Base-by-base conservation (phyloP, 2,113 vertebrate species). In the Hippocampus mohnikei region DNA sequence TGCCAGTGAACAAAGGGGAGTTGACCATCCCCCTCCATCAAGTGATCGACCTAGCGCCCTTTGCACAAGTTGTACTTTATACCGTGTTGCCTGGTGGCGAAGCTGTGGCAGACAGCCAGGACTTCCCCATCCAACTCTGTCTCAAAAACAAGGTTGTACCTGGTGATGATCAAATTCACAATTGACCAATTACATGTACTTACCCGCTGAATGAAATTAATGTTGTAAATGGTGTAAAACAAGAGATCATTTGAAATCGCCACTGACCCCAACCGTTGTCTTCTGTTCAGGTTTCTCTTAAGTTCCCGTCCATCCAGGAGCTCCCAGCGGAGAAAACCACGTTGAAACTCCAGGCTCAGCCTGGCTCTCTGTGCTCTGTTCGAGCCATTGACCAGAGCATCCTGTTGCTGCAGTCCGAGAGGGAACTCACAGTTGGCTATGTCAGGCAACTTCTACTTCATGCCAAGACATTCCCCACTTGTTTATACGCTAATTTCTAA, bases 321-420 rank as follows among this genome's bases (percentile, higher is more conserved):
- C 83, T 93, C 0, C 96, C 95, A 0, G 94, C 93, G 1, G 91
- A 91, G 40, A 73, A 81, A 16, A 80, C 89, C 0, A 72, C 21
- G 0, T 84, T 98, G 8, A 76, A 70, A 1, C 82, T 98, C 25
- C 78, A 88, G 66, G 94, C 95, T 52, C 79, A 88, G 3, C 90
- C 93, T 2, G 85, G 90, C 44, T 98, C 95, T 0, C 11, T 90
- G 67, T 98, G 96, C 63, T 95, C 94, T 0, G 70, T 97, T 52
- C 52, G 81, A 65, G 94, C 93, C 50, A 82, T 95, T 37, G 95
- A 96, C 83, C 90, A 93, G 85, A 94, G 94, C 0, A 5, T 96
- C 59, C 81, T 95, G 1, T 88, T 96, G 50, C 87, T 95, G 74
- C 85, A 58, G n/a, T 5, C 84, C 0, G 92, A 89, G 21, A 29